Evolutionary conservation across 2,888 invertebrate genomes (phyloP).

Genomic region (Ethmia dodecea): DNA sequence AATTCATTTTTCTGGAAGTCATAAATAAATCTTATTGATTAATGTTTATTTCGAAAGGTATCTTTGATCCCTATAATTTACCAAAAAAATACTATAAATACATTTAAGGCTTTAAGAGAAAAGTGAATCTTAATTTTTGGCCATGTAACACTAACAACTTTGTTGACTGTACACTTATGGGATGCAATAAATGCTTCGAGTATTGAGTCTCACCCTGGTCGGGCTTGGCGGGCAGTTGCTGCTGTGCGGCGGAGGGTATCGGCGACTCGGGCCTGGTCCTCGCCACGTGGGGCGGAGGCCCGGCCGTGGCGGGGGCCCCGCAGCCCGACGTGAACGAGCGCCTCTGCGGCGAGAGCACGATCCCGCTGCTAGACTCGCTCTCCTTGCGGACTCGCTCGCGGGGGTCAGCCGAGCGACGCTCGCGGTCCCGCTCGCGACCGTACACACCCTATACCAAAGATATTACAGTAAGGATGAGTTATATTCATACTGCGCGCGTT

Average conservation of each 20-base stretch:
- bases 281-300: conserved; percentile 69
- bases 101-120: too few species aligned
- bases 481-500: too few species aligned
- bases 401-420: conserved; percentile 80
- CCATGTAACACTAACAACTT: too few species aligned
- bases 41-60: too few species aligned
- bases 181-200: too few species aligned
- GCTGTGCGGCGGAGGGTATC: conserved; percentile 35
- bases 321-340: conserved; percentile 93
- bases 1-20: too few species aligned
- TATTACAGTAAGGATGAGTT: too few species aligned
- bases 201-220: conserved; percentile 51
- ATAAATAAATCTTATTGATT: too few species aligned
- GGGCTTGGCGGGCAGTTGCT: conserved; percentile 30
- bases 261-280: conserved; percentile 69
- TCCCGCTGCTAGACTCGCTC: conserved; percentile 81
- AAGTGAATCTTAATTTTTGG: too few species aligned
- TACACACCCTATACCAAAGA: conserved; percentile 44
- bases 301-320: conserved; percentile 80
- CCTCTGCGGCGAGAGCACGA: conserved; percentile 91
- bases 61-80: too few species aligned
- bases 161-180: too few species aligned
- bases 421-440: conserved; percentile 48
- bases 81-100: too few species aligned
- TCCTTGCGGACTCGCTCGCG: conserved; percentile 89